These are phyloP conservation scores for Hydriomena furcata DNA, from an alignment of 2,888 invertebrate genomes.

Conservation along the genomic window DNA sequence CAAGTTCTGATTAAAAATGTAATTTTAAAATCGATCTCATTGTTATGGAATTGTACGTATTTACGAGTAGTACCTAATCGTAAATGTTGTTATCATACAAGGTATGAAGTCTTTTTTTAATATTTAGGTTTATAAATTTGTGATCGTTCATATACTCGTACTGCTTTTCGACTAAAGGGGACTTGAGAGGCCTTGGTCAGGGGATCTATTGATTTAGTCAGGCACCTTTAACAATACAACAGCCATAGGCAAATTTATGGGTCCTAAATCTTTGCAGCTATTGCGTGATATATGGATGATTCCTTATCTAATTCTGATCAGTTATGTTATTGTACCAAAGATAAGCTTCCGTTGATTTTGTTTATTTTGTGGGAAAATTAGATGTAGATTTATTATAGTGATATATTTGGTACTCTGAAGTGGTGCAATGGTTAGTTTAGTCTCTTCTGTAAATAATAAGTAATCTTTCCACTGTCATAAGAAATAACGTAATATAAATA, in stretches of 20 bases:
- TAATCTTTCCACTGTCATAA: constrained; percentile 56
- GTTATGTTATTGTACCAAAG: constrained; percentile 70
- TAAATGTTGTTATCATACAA: constrained; percentile 82
- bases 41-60: constrained; percentile 73
- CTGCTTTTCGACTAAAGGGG: not conserved
- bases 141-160: constrained; percentile 38
- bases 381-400: constrained; percentile 25
- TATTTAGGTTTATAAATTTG: constrained; percentile 38
- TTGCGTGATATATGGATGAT: constrained; percentile 37
- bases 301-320: constrained; percentile 37
- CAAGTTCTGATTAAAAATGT: constrained; percentile 64
- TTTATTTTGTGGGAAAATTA: constrained; percentile 29
- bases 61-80: constrained; percentile 64
- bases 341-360: constrained; percentile 65
- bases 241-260: not conserved
- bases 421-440: constrained; percentile 77
- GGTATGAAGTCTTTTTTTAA: constrained; percentile 76
- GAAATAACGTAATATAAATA: constrained; percentile 27
- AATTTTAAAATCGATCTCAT: constrained; percentile 80
- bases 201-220: not conserved
- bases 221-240: not conserved
- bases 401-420: constrained; percentile 62
- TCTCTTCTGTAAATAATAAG: constrained; percentile 56
- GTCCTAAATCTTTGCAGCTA: not conserved
- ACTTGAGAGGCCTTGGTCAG: not conserved